phyloP scores from a whole-genome alignment of 2,888 invertebrate species.

The Podotricha telesiphe region DNA sequence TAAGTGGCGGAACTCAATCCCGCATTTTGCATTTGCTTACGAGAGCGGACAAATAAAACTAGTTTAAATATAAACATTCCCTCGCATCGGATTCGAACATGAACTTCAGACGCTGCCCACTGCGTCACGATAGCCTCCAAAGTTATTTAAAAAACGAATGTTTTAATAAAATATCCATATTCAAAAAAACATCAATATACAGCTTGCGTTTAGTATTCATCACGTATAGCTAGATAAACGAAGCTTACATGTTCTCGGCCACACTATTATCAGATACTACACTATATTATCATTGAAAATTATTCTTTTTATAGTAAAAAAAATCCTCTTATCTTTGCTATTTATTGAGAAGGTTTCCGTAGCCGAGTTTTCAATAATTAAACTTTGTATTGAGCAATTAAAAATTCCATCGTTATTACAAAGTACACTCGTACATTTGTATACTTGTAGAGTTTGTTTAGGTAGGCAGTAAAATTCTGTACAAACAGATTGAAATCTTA shows the following conservation, averaged over 20 bases:
- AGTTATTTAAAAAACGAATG: not conserved
- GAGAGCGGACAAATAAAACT: too few relatives aligned
- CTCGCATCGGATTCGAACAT: too few relatives aligned
- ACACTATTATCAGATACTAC: not conserved
- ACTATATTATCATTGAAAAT: conserved; percentile 7
- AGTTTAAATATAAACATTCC: too few relatives aligned
- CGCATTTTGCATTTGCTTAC: too few relatives aligned
- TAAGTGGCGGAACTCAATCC: too few relatives aligned
- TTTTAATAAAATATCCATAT: not conserved
- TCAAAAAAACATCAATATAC: not conserved
- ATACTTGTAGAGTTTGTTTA: not conserved
- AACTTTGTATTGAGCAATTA: conserved; percentile 4
- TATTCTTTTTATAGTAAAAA: conserved; percentile 12
- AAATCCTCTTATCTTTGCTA: not conserved
- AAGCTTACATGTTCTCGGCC: not conserved
- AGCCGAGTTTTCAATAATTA: not conserved
- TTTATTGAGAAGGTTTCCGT: not conserved
- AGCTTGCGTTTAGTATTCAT: conserved; percentile 8
- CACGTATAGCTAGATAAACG: not conserved
- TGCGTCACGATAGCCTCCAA: too few relatives aligned
- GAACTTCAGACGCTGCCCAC: too few relatives aligned
- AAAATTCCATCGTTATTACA: not conserved
- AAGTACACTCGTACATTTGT: not conserved
- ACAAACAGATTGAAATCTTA: conserved; percentile 5
- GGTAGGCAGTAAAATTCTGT: not conserved